Percentiles rank a stretch among this genome's conserved stretches.
These are phyloP conservation scores for Pheosia tremula DNA, from an alignment of 2,888 invertebrate species.

Conservation along the genomic window DNA sequence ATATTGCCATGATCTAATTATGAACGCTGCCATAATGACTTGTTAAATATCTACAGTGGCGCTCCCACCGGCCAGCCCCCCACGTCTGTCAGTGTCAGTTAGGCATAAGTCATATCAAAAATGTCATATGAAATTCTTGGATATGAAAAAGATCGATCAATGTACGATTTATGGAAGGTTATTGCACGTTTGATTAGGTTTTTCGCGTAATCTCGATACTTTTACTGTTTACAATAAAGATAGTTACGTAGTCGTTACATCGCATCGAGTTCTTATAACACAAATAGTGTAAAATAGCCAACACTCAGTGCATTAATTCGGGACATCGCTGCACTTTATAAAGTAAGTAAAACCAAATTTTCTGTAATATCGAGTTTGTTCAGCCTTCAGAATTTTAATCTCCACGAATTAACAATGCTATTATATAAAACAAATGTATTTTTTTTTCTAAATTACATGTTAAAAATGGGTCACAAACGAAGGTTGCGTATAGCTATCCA, in stretches of 20 bases:
- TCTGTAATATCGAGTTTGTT: conserved; percentile 29
- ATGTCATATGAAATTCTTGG: too few relatives aligned
- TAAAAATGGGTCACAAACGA: conserved; percentile 32
- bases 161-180: conserved; percentile 32
- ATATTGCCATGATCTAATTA: too few relatives aligned
- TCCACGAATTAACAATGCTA: not conserved
- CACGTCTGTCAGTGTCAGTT: conserved; percentile 4
- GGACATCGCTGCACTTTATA: conserved; percentile 25
- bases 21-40: too few relatives aligned
- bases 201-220: conserved; percentile 24
- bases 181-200: conserved; percentile 26
- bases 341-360: conserved; percentile 46
- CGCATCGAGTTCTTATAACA: conserved; percentile 13
- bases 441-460: conserved; percentile 2
- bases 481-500: conserved; percentile 8
- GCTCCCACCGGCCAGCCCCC: too few relatives aligned
- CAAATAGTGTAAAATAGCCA: conserved; percentile 26
- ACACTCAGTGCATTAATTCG: conserved; percentile 24
- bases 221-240: conserved; percentile 13
- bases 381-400: conserved; percentile 7
- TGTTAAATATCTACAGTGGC: conserved; percentile 25
- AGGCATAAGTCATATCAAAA: too few relatives aligned
- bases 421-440: not conserved
- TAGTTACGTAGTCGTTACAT: conserved; percentile 10
- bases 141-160: not conserved